Evolutionary conservation across 2,888 invertebrate species (phyloP).

Genomic region (Tricholauxania praeusta): DNA sequence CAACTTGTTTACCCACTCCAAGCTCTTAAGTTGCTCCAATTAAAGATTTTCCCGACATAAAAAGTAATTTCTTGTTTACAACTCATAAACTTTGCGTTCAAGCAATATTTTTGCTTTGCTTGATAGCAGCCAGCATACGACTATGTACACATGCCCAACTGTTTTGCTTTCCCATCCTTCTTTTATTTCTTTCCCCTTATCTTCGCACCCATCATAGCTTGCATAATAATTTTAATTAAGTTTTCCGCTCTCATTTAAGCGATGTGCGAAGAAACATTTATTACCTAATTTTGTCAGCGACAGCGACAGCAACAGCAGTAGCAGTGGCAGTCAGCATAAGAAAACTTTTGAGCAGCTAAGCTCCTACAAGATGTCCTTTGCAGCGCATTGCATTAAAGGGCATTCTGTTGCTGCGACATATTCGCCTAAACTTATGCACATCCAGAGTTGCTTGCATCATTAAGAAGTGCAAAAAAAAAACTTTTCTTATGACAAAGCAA

Average conservation of each 20-base stretch:
- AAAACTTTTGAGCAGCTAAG: conserved; percentile 19
- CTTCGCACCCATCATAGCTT: not conserved
- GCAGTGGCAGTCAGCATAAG: conserved; percentile 5
- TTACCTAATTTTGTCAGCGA: conserved; percentile 34
- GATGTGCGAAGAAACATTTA: conserved; percentile 29
- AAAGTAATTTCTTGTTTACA: conserved; percentile 33
- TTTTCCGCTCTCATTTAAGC: conserved; percentile 25
- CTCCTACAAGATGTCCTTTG: conserved; percentile 12
- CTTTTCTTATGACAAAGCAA: conserved; percentile 18
- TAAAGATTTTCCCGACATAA: conserved; percentile 4
- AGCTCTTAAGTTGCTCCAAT: too few species aligned
- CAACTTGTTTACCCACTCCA: too few species aligned
- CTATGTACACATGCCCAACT: not conserved
- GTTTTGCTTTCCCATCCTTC: not conserved
- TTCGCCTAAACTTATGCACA: not conserved
- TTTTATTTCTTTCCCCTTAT: not conserved
- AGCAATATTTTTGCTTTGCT: conserved; percentile 29
- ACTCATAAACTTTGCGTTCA: conserved; percentile 23
- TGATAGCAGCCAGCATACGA: not conserved
- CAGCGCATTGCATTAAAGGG: conserved; percentile 1
- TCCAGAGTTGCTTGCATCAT: conserved; percentile 2
- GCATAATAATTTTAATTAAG: conserved; percentile 34
- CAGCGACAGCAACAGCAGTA: conserved; percentile 3
- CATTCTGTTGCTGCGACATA: not conserved
- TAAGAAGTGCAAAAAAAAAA: conserved; percentile 15